Evolutionary conservation across 2,888 invertebrate genomes (phyloP), one percentile per base, ranked within the genome.

Genomic region (Biston stratarius): DNA sequence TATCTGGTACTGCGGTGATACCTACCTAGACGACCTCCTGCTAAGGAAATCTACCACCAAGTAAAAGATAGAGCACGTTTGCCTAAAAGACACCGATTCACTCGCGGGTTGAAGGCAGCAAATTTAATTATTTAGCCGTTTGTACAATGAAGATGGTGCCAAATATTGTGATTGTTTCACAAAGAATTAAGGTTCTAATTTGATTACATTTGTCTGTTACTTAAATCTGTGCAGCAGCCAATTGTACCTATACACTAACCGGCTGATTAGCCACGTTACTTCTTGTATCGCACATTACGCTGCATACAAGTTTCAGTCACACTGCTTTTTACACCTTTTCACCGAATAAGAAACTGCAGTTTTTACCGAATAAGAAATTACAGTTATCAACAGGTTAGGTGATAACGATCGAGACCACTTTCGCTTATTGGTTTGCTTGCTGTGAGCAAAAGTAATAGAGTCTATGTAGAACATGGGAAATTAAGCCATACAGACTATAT

Each of bases 401-500:
- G 77, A 76, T 79, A 73, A 72, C 71, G 55, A 74, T 73, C 74
- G 59, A 65, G 57, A 71, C 77, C 68, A 76, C 79, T 80, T 80
- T 80, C 80, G 70, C 76, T 77, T 73, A 74, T 74, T 68, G 71
- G 61, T 62, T 73, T 53, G 53, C 57, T 73, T 42, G 73, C 75
- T 73, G 73, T 64, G 70, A 55, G 64, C 56, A 67, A 45, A 40
- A 40, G 53, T 59, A 58, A 58, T 64, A 58, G 64, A 38, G 33
- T 53, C 14, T 10, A 6, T 36, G 14, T 24, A 49, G 15, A 57
- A 45, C 12, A 60, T 63, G 56, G 60, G 59, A 51, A 44, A 44
- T 52, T 61, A 52, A 61, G 1, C 36, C 24, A 24, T 8, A 40
- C 15, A 48, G 59, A 40, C 24, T 59, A 2, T 49, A 53, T 11